Conservation (phyloP, 1,140 invertebrate species). For the Heliconius himera region DNA sequence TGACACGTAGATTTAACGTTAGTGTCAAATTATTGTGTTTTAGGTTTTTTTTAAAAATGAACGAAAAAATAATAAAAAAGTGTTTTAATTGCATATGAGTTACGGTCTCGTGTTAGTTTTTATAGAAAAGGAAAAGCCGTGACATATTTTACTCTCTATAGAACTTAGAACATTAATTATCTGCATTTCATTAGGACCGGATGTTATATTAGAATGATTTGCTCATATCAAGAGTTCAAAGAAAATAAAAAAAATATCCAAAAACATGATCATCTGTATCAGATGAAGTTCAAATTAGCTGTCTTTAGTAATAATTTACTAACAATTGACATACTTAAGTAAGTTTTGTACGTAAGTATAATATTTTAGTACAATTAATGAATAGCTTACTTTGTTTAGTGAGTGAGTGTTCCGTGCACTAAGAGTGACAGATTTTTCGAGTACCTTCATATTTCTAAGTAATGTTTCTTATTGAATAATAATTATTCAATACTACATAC, state of each 20-base stretch:
- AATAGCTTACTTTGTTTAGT: constrained; percentile 61
- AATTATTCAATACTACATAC: not conserved
- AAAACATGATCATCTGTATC: constrained; percentile 76
- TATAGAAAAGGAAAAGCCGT: constrained; percentile 10
- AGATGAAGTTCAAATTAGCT: constrained; percentile 78
- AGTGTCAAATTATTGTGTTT: constrained; percentile 2
- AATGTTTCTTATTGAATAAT: constrained; percentile 4
- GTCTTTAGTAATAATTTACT: constrained; percentile 70
- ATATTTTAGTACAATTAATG: constrained; percentile 80
- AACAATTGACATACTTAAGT: constrained; percentile 66
- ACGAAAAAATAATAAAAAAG: not conserved
- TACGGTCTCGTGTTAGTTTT: constrained; percentile 10
- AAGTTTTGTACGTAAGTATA: constrained; percentile 71
- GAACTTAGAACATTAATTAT: constrained; percentile 11
- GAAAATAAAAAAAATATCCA: constrained; percentile 55
- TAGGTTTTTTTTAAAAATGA: not conserved
- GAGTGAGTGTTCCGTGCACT: constrained; percentile 59
- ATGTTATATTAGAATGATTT: constrained; percentile 48
- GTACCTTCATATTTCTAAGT: constrained; percentile 38
- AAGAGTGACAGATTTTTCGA: constrained; percentile 44
- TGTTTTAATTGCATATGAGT: not conserved
- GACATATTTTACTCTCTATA: constrained; percentile 22
- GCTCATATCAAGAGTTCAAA: constrained; percentile 68
- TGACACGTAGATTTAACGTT: constrained; percentile 9
- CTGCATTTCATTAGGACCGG: constrained; percentile 39